A percentile compares a stretch with the other conserved stretches of the same genome.
These are phyloP conservation scores for Ophioninae sp. DNA, from an alignment of 2,888 invertebrate genomes.

Conservation along the genomic window DNA sequence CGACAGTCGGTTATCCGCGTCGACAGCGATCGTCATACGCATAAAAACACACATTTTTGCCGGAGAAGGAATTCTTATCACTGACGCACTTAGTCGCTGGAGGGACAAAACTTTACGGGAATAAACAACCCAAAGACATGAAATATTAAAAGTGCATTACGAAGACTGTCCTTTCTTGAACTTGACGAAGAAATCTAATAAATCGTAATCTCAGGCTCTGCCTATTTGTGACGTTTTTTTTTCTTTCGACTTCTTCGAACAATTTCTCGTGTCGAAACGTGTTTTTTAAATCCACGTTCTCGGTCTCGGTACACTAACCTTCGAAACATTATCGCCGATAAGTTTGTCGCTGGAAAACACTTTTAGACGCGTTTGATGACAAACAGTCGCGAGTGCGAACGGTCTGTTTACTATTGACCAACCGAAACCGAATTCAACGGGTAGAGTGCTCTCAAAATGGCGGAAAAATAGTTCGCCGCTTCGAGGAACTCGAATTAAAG, in stretches of 20 bases:
- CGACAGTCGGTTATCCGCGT: conserved; percentile 2
- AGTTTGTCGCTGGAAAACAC: no score
- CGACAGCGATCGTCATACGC: conserved; percentile 2
- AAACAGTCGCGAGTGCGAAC: no score
- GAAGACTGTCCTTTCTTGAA: not conserved
- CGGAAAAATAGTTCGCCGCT: no score
- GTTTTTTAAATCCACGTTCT: no score
- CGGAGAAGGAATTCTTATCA: conserved; percentile 38
- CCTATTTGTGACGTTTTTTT: not conserved
- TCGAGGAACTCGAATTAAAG: no score
- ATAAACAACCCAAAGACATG: conserved; percentile 1
- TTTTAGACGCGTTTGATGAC: no score
- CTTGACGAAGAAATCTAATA: not conserved
- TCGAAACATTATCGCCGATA: no score
- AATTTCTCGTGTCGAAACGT: not conserved
- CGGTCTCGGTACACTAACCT: no score
- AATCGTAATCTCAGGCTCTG: not conserved
- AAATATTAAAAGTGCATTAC: not conserved
- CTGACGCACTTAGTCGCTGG: conserved; percentile 47
- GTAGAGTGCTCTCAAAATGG: no score
- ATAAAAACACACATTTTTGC: conserved; percentile 11
- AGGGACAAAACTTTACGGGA: not conserved
- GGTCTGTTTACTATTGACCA: no score
- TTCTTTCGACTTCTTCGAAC: not conserved
- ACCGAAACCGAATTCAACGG: no score